Base-by-base conservation (phyloP, 2,888 invertebrate species). In the Xylophagus ater region DNA sequence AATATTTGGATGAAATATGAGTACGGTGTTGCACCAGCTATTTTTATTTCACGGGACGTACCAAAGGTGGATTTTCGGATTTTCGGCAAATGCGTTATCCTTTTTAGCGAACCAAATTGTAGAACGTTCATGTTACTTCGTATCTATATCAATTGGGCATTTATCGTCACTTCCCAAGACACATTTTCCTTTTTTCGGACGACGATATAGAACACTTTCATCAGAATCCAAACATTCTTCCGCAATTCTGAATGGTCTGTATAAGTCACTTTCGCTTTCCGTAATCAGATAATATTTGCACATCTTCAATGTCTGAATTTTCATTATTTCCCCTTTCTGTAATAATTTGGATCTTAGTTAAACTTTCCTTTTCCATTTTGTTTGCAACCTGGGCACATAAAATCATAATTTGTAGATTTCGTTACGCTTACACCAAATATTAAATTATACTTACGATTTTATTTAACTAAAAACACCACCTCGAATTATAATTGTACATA, bases 221-320 rank as follows among this genome's bases (percentile, higher is more conserved):
- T 31, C 5, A 31, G 18, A 31, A 31, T 31, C 31, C 4, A 10
- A 31, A 31, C 31, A 31, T 18, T 31, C 31, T 18, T 31, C 4
- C 18, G 31, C 19, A 31, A 18, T 18, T 31, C 17, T 31, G 10
- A 31, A 31, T 5, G 31, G 31, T 31, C 10, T 15, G 31, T 4
- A 31, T 31, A 29, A 15, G 29, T 13, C 29, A 29, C n/a, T 29
- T 29, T 29, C 13, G 18, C 31, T 31, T 31, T 31, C 31, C 31
- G 31, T 31, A n/a, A 31, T 31, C 31, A 31, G 31, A 31, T 31
- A 31, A 31, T 31, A 31, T 31, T 18, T 31, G 17, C 31, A 31
- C 15, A 31, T 31, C 4, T 31, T 18, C 31, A 31, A 31, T 31
- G 5, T 31, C 4, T 14, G 12, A 14, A 8, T 13, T 29, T 14